Evolutionary conservation across 2,113 vertebrate species (phyloP).

Genomic region (Stictonetta naevosa): DNA sequence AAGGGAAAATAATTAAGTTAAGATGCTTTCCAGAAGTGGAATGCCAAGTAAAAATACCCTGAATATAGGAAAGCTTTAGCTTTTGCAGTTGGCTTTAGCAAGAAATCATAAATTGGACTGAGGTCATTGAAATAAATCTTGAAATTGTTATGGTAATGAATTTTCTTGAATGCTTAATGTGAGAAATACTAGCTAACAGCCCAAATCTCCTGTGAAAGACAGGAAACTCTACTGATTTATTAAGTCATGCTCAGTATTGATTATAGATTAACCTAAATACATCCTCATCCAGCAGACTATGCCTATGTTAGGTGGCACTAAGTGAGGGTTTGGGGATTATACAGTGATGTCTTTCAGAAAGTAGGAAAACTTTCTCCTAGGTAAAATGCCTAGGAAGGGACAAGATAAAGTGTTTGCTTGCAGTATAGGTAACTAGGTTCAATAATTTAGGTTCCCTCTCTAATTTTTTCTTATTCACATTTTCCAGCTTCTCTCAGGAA

Average conservation of each 20-base stretch:
- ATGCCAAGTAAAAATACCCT: not conserved
- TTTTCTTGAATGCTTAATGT: not conserved
- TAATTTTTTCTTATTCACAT: not conserved
- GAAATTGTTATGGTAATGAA: not conserved
- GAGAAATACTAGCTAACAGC: not conserved
- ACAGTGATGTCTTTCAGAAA: not conserved
- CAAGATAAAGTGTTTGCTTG: not conserved
- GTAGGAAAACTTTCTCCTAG: rapidly evolving
- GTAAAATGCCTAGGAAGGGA: not conserved
- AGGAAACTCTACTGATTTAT: not conserved
- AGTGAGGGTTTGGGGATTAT: not conserved
- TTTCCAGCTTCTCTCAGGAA: not conserved
- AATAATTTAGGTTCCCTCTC: rapidly evolving
- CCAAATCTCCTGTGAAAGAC: not conserved
- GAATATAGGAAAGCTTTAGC: not conserved
- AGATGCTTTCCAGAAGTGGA: not conserved
- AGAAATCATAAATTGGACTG: not conserved
- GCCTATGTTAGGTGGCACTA: not conserved
- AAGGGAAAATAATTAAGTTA: not conserved
- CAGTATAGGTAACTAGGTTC: not conserved
- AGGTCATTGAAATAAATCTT: not conserved
- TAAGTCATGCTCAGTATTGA: not conserved
- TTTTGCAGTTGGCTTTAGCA: not conserved
- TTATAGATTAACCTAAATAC: not conserved
- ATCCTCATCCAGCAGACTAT: not conserved